phyloP scores from a whole-genome alignment of 2,113 vertebrate species.

The Herpetotheres cachinnans region DNA sequence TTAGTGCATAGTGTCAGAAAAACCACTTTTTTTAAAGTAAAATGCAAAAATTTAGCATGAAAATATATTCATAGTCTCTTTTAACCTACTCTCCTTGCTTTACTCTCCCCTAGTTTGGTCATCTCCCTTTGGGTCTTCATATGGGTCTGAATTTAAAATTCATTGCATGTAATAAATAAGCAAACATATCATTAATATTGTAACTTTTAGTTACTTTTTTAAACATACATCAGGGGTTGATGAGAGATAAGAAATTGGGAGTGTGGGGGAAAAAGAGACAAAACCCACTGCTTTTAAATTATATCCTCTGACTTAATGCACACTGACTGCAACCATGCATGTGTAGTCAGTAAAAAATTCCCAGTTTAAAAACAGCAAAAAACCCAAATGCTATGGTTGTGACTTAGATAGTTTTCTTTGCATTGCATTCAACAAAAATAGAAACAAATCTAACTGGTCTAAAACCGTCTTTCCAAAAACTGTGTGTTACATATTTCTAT shows the following conservation, averaged over 20 bases:
- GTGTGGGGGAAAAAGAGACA: not conserved
- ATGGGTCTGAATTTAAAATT: constrained; percentile 30
- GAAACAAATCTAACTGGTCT: not conserved
- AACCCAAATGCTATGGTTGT: not conserved
- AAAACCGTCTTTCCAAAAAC: not conserved
- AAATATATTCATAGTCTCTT: not conserved
- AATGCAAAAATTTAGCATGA: not conserved
- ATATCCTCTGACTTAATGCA: not conserved
- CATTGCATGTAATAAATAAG: constrained; percentile 39
- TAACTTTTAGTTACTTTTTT: constrained; percentile 36
- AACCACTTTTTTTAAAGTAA: not conserved
- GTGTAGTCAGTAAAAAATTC: not conserved
- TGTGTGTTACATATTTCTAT: not conserved
- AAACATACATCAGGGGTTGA: not conserved
- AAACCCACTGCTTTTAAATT: not conserved
- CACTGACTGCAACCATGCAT: not conserved
- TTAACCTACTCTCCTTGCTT: not conserved
- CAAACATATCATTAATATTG: constrained; percentile 51
- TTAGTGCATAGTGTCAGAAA: not conserved
- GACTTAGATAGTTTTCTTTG: not conserved
- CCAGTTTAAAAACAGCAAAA: not conserved
- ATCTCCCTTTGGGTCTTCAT: constrained; percentile 20
- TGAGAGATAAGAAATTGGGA: not conserved
- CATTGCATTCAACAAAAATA: not conserved
- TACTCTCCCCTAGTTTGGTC: not conserved